Percentiles rank a stretch among this genome's conserved stretches.
These are phyloP conservation scores for Steinernema feltiae DNA, from an alignment of 1,140 invertebrate genomes.

Conservation along the genomic window DNA sequence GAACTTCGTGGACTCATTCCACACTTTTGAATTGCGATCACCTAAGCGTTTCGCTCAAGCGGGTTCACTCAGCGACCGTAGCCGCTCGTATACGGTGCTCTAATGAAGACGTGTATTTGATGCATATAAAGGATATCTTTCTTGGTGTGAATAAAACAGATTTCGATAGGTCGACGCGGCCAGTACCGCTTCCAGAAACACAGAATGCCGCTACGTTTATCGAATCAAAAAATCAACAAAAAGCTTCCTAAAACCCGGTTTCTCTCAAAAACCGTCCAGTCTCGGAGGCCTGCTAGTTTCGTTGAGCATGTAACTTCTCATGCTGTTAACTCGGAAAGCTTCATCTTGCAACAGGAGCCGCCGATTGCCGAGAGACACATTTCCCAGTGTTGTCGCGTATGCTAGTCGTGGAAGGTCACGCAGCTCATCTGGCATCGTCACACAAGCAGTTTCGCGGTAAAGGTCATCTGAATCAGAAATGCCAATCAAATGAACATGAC, in stretches of 20 bases:
- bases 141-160: not conserved
- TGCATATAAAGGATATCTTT: not conserved
- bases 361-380: not conserved
- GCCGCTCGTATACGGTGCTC: conserved; percentile 6
- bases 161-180: not conserved
- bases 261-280: not conserved
- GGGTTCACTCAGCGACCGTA: not conserved
- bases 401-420: not conserved
- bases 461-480: not conserved
- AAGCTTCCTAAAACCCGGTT: not conserved
- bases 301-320: conserved; percentile 8
- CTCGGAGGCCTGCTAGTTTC: not conserved
- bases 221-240: not conserved
- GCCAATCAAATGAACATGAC: not conserved
- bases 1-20: conserved; percentile 41
- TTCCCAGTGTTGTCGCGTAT: not conserved
- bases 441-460: not conserved
- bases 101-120: not conserved
- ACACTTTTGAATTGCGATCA: conserved; percentile 36
- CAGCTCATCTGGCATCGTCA: not conserved
- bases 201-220: not conserved
- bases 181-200: not conserved
- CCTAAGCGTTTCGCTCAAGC: conserved; percentile 12
- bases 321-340: not conserved
- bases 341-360: not conserved